Evolutionary conservation across 2,113 vertebrate species (phyloP).

Genomic region (Lanius ludovicianus): DNA sequence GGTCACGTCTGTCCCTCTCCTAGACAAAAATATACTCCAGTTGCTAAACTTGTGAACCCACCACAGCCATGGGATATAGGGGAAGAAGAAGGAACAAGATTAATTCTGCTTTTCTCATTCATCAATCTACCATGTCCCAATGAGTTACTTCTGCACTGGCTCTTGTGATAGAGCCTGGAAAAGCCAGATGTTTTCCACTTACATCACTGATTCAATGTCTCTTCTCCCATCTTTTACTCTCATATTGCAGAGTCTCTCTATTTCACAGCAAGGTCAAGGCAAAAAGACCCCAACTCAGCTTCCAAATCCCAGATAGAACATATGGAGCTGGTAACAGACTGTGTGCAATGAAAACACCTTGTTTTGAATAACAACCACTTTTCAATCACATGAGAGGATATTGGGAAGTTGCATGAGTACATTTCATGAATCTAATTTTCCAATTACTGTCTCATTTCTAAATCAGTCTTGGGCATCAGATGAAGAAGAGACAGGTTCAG

Average conservation of each 20-base stretch:
- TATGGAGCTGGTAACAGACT: neutral
- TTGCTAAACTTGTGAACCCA: neutral
- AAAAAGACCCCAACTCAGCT: neutral
- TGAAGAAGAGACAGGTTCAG: neutral
- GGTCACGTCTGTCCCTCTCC: neutral
- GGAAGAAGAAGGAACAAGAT: neutral
- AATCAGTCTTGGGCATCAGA: neutral
- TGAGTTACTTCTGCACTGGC: neutral
- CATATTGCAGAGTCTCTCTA: neutral
- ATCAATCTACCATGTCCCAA: neutral
- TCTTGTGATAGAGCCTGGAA: neutral
- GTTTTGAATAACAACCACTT: neutral
- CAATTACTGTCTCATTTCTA: constrained; percentile 23
- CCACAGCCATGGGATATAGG: neutral
- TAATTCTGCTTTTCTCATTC: neutral
- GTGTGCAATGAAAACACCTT: neutral
- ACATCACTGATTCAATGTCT: neutral
- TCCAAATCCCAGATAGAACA: neutral
- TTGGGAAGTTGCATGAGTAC: neutral
- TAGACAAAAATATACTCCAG: neutral
- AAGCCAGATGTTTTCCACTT: neutral
- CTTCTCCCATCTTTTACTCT: neutral
- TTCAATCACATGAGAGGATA: neutral
- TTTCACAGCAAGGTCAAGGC: neutral
- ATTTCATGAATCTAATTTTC: constrained; percentile 21